These are phyloP conservation scores for Epizoanthus fatuus DNA, from an alignment of 92 coral and sea anemone species.

Conservation along the genomic window DNA sequence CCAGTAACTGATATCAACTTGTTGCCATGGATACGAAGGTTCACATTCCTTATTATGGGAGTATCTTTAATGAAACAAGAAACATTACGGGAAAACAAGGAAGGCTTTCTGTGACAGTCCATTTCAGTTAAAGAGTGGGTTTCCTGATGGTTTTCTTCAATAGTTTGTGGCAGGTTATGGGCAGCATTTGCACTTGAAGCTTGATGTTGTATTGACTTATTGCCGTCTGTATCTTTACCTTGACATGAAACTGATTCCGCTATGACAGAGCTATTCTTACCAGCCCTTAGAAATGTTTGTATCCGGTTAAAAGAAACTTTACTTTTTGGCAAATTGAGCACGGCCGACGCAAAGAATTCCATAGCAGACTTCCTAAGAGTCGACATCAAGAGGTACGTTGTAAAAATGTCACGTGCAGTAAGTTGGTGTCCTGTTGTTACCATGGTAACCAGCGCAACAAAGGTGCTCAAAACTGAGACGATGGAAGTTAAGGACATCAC, in stretches of 20 bases:
- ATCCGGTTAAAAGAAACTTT: background rate
- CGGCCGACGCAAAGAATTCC: slow-evolving; percentile 21
- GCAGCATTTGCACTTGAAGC: background rate
- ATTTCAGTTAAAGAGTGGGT: background rate
- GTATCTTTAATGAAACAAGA: background rate
- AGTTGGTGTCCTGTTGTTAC: slow-evolving; percentile 8
- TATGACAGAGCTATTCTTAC: too few relatives aligned
- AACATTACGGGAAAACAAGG: background rate
- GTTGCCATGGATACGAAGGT: background rate
- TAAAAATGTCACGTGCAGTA: background rate
- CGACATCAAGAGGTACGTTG: slow-evolving; percentile 10
- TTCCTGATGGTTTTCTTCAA: background rate
- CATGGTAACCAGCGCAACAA: background rate
- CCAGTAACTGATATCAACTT: slow-evolving; percentile 34
- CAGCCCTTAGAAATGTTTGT: slow-evolving; percentile 10
- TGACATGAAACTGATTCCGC: background rate
- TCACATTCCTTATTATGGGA: background rate
- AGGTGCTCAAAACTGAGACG: background rate
- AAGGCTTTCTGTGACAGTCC: background rate
- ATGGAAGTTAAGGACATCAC: slow-evolving; percentile 8
- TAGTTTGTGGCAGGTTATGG: background rate
- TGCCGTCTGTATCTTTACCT: background rate
- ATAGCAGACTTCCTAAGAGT: slow-evolving; percentile 1
- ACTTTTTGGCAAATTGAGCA: slow-evolving; percentile 1
- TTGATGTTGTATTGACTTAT: background rate